phyloP scores from a whole-genome alignment of 2,797 vertebrate species.

The Megaceryle alcyon region DNA sequence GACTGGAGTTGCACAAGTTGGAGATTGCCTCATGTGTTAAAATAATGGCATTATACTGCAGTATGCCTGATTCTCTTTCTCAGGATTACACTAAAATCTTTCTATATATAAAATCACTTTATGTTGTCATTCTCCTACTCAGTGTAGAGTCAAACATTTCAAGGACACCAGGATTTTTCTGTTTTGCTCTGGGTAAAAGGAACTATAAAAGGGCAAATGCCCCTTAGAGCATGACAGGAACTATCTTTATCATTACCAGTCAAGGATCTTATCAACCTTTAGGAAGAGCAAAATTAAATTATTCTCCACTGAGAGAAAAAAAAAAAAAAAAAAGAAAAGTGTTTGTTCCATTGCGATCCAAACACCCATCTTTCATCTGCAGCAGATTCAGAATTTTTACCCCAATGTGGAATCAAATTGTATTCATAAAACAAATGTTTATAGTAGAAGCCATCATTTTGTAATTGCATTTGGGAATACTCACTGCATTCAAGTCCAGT shows the following conservation, averaged over 20 bases:
- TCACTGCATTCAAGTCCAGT: background rate
- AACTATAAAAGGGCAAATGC: background rate
- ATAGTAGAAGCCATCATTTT: background rate
- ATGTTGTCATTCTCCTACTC: background rate
- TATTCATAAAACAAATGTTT: constrained; percentile 22
- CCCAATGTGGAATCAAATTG: background rate
- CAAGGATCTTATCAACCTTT: background rate
- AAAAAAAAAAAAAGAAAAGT: background rate
- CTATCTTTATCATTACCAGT: constrained; percentile 33
- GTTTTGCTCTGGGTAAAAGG: background rate
- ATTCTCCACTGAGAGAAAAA: background rate
- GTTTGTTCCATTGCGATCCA: background rate
- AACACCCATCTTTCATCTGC: background rate
- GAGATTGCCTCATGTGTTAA: background rate
- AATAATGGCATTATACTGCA: background rate
- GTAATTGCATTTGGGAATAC: background rate
- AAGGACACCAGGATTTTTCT: background rate
- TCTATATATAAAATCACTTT: background rate
- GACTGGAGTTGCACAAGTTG: background rate
- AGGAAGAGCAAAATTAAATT: constrained; percentile 23
- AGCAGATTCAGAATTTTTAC: background rate
- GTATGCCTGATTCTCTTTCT: background rate
- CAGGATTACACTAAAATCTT: background rate
- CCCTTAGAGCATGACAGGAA: background rate
- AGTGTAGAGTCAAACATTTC: background rate